A percentile compares a stretch with the other conserved stretches of the same genome.
Conservation (phyloP, 2,888 invertebrate genomes). For the Plebejus anna region DNA sequence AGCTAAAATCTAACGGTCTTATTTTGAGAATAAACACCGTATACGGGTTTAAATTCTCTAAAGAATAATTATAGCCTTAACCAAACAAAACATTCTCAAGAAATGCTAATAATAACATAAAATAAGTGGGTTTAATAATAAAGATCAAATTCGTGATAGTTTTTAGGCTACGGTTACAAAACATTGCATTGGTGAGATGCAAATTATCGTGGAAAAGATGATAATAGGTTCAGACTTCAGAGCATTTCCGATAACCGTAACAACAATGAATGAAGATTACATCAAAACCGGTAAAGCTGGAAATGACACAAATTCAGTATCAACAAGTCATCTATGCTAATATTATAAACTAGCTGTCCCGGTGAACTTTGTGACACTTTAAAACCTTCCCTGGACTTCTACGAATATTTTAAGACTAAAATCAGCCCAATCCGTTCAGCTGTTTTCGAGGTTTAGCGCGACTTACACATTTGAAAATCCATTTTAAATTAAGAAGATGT, state of each 20-base stretch:
- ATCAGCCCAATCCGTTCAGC: no score
- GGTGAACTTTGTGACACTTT: no score
- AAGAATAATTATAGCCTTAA: neutral
- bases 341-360: no score
- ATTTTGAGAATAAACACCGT: no score
- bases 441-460: no score
- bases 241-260: neutral
- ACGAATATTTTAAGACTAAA: no score
- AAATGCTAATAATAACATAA: neutral
- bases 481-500: no score
- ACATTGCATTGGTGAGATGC: constrained; percentile 9
- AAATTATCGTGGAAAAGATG: constrained; percentile 5
- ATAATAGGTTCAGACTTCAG: neutral
- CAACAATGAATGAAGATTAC: neutral
- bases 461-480: no score
- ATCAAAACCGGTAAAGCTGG: neutral
- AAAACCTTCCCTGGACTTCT: no score
- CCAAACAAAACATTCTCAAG: neutral
- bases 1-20: no score
- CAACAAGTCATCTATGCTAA: neutral
- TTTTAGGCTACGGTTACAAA: constrained; percentile 19
- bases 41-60: neutral
- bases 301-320: neutral
- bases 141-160: constrained; percentile 18
- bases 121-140: constrained; percentile 3